These are phyloP conservation scores for Drosophila azteca DNA, from an alignment of 1,140 invertebrate genomes.

Conservation along the genomic window DNA sequence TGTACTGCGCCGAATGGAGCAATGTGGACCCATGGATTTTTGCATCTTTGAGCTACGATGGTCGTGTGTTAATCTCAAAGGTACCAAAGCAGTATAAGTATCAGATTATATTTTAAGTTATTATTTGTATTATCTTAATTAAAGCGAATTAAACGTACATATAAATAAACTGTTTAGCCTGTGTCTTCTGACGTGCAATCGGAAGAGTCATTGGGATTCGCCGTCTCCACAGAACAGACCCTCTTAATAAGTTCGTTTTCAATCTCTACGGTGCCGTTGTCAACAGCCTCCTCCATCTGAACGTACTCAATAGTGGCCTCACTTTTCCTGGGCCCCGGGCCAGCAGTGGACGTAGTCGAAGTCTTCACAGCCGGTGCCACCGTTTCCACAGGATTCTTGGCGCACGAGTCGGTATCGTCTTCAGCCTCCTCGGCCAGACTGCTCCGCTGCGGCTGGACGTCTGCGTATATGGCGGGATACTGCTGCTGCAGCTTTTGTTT, in stretches of 20 bases:
- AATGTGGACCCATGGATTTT: constrained; percentile 98
- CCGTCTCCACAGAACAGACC: constrained; percentile 77
- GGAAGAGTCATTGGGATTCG: constrained; percentile 82
- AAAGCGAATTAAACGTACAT: constrained; percentile 8
- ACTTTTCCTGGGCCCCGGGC: constrained; percentile 41
- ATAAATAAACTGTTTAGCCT: constrained; percentile 41
- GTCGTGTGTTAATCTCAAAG: constrained; percentile 94
- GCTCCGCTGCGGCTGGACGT: constrained; percentile 85
- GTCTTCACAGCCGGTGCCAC: background rate
- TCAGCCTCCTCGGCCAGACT: constrained; percentile 87
- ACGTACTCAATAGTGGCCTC: constrained; percentile 79
- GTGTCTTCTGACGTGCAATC: constrained; percentile 83
- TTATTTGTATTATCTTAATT: constrained; percentile 16
- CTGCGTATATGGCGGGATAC: constrained; percentile 93
- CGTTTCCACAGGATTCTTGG: constrained; percentile 16
- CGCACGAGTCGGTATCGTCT: constrained; percentile 84
- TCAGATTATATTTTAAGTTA: constrained; percentile 89
- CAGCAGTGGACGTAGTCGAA: background rate
- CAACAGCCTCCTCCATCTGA: constrained; percentile 81
- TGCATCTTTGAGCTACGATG: constrained; percentile 98
- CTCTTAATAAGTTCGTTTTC: constrained; percentile 81
- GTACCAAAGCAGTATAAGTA: constrained; percentile 97
- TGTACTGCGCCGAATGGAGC: constrained; percentile 98
- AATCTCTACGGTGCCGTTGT: constrained; percentile 74
- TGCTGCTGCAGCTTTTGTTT: constrained; percentile 93